Percentiles rank a stretch among this genome's conserved stretches.
phyloP scores from a whole-genome alignment of 2,888 invertebrate species.

The Leucoptera coffeella region DNA sequence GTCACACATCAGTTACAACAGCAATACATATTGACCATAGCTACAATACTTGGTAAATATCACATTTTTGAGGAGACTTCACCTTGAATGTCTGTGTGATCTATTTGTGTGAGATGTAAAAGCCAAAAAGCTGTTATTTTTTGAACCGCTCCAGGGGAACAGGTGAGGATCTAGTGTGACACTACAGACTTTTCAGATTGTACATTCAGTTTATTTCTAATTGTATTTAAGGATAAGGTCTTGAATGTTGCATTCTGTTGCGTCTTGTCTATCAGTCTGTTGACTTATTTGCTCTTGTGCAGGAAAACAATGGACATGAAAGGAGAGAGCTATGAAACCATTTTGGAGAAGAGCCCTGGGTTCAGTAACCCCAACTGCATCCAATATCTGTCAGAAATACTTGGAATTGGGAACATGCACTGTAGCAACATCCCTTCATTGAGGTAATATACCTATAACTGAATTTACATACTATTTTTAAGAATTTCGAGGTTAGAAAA shows the following conservation, averaged over 20 bases:
- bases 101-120: slow-evolving; percentile 43
- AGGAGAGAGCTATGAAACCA: slow-evolving; percentile 72
- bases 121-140: slow-evolving; percentile 35
- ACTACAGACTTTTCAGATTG: too few relatives aligned
- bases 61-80: slow-evolving; percentile 41
- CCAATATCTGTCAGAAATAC: slow-evolving; percentile 69
- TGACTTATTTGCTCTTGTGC: slow-evolving; percentile 14
- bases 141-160: slow-evolving; percentile 49
- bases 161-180: slow-evolving; percentile 50
- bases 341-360: slow-evolving; percentile 75
- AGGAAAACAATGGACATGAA: slow-evolving; percentile 77
- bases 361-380: slow-evolving; percentile 88
- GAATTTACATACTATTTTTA: slow-evolving; percentile 3
- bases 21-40: slow-evolving; percentile 29
- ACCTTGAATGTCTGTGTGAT: slow-evolving; percentile 42
- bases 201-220: too few relatives aligned
- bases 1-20: slow-evolving; percentile 17
- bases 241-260: too few relatives aligned
- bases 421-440: slow-evolving; percentile 65
- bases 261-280: too few relatives aligned
- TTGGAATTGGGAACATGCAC: slow-evolving; percentile 65
- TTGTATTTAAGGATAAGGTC: too few relatives aligned
- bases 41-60: slow-evolving; percentile 38
- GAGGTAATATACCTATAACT: slow-evolving; percentile 42
- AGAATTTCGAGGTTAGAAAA: background rate